phyloP scores from a whole-genome alignment of 2,888 invertebrate genomes.

The Sphinx pinastri region DNA sequence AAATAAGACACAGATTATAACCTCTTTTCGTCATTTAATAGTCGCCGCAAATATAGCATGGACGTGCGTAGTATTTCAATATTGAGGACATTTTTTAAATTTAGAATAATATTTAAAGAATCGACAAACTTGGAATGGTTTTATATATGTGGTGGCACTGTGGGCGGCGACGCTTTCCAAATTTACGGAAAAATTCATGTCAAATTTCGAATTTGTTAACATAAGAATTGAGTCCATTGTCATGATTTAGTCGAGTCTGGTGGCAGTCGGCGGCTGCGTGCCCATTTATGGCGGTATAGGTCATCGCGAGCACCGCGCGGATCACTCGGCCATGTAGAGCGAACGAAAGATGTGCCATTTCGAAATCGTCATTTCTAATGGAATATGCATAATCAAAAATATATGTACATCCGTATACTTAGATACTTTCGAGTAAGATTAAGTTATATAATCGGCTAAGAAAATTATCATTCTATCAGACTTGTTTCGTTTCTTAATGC shows the following conservation, averaged over 20 bases:
- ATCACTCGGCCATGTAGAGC: slow-evolving; percentile 50
- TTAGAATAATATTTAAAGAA: no score
- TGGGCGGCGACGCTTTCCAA: slow-evolving; percentile 18
- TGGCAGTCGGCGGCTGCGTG: slow-evolving; percentile 61
- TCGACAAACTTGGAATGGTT: neutral
- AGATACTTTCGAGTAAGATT: neutral
- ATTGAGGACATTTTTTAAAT: neutral
- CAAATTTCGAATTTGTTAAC: slow-evolving; percentile 26
- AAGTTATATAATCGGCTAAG: no score
- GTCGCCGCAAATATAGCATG: slow-evolving; percentile 52
- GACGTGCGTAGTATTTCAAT: slow-evolving; percentile 61
- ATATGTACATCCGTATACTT: neutral
- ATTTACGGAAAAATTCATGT: slow-evolving; percentile 35
- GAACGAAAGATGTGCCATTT: slow-evolving; percentile 44
- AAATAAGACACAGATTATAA: slow-evolving; percentile 26
- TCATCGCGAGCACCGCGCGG: slow-evolving; percentile 53
- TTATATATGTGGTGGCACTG: neutral
- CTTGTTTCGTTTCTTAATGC: neutral
- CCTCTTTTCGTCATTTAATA: slow-evolving; percentile 32
- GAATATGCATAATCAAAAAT: slow-evolving; percentile 18
- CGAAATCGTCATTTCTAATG: slow-evolving; percentile 31
- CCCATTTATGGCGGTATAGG: slow-evolving; percentile 70
- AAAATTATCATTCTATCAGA: neutral
- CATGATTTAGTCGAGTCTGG: slow-evolving; percentile 64
- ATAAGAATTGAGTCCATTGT: slow-evolving; percentile 42